A percentile compares a stretch with the other conserved stretches of the same genome.
phyloP scores from a whole-genome alignment of 2,888 invertebrate genomes.

The Camptogramma bilineatum region DNA sequence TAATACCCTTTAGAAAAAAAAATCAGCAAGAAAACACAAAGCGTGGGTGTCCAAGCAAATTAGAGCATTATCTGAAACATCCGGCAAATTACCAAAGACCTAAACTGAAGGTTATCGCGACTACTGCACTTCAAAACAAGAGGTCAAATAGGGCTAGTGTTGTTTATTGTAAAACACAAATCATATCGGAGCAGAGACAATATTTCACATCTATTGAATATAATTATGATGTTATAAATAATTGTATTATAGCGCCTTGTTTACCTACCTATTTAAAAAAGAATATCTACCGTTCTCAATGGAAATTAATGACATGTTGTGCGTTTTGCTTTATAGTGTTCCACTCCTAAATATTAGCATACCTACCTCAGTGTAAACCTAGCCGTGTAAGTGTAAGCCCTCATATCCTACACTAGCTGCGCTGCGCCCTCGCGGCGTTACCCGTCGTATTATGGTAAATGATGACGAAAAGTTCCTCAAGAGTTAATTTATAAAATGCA shows the following conservation, averaged over 20 bases:
- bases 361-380: too few species aligned
- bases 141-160: slow-evolving; percentile 60
- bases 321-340: background rate
- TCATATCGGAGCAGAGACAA: slow-evolving; percentile 49
- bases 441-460: too few species aligned
- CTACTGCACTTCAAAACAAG: slow-evolving; percentile 59
- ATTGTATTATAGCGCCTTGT: slow-evolving; percentile 23
- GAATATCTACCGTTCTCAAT: background rate
- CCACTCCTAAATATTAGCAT: background rate
- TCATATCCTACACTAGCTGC: too few species aligned
- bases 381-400: too few species aligned
- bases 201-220: slow-evolving; percentile 49
- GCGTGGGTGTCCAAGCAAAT: slow-evolving; percentile 57
- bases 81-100: slow-evolving; percentile 75
- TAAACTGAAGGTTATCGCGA: slow-evolving; percentile 68
- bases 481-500: too few species aligned
- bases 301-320: background rate
- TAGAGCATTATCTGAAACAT: slow-evolving; percentile 64
- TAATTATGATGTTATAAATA: slow-evolving; percentile 52
- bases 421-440: too few species aligned
- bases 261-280: slow-evolving; percentile 3
- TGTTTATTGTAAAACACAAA: slow-evolving; percentile 46
- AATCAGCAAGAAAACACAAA: slow-evolving; percentile 17
- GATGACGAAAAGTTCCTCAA: too few species aligned
- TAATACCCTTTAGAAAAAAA: background rate